A percentile compares a stretch with the other conserved stretches of the same genome.
Evolutionary conservation across 2,113 vertebrate genomes (phyloP).

Genomic region (Pseudorasbora parva): DNA sequence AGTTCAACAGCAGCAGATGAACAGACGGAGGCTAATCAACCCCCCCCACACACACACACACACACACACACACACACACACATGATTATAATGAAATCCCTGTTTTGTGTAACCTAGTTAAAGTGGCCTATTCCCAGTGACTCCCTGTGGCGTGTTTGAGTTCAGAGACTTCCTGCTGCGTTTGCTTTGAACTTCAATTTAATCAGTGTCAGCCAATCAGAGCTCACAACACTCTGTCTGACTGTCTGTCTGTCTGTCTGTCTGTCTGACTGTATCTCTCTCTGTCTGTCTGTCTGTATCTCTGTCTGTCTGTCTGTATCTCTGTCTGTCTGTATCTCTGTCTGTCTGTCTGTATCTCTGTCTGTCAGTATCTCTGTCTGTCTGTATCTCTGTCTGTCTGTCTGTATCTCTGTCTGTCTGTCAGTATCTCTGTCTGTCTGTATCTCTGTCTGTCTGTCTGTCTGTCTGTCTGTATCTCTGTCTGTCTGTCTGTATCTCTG

Average conservation of each 20-base stretch:
- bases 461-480: neutral
- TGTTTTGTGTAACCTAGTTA: constrained; percentile 15
- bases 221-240: neutral
- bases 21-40: neutral
- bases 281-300: neutral
- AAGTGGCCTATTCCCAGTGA: neutral
- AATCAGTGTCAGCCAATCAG: neutral
- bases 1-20: too few species aligned
- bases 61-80: neutral
- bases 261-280: neutral
- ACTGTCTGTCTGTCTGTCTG: neutral
- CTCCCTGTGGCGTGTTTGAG: neutral
- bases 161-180: constrained; percentile 4
- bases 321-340: neutral
- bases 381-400: neutral
- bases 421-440: neutral
- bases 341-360: too few species aligned
- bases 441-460: neutral
- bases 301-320: neutral
- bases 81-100: neutral
- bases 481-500: neutral
- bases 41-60: neutral
- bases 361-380: too few species aligned
- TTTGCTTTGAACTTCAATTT: constrained; percentile 12
- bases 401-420: neutral